Conservation (phyloP, 2,888 invertebrate genomes). For the Scaptomyza cyrtandrae region DNA sequence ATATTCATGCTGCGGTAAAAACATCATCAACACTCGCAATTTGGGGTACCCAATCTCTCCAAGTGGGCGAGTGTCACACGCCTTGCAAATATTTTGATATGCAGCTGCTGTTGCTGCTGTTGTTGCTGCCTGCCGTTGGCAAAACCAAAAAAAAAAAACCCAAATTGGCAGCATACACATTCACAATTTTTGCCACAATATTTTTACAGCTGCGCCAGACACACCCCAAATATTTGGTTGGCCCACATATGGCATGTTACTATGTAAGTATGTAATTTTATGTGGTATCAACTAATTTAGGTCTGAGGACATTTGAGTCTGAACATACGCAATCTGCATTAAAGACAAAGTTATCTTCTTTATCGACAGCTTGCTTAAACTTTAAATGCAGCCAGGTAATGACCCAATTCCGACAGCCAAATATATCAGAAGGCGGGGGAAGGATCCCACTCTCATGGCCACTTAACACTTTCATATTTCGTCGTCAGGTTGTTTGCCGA, state of each 20-base stretch:
- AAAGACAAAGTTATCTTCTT: not conserved
- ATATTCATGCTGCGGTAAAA: conserved; percentile 60
- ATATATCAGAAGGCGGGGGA: conserved; percentile 50
- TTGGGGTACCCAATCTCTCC: conserved; percentile 39
- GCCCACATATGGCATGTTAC: conserved; percentile 19
- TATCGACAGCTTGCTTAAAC: conserved; percentile 9
- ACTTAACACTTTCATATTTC: conserved; percentile 77
- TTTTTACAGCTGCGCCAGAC: conserved; percentile 64
- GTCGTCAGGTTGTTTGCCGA: conserved; percentile 66
- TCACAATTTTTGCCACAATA: conserved; percentile 65
- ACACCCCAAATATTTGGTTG: conserved; percentile 64
- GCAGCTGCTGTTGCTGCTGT: conserved; percentile 41
- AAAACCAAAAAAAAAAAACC: conserved; percentile 19
- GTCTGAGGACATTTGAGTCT: conserved; percentile 7
- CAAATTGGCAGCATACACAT: conserved; percentile 65
- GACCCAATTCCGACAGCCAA: conserved; percentile 72
- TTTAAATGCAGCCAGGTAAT: conserved; percentile 47
- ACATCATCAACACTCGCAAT: conserved; percentile 60
- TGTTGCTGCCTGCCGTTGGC: conserved; percentile 23
- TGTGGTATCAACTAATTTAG: conserved; percentile 49
- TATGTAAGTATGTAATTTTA: conserved; percentile 47
- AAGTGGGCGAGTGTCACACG: conserved; percentile 63
- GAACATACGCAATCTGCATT: not conserved
- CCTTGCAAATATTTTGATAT: conserved; percentile 74
- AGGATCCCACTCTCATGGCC: conserved; percentile 21